Evolutionary conservation across 2,888 invertebrate genomes (phyloP).

Genomic region (Stenoptilia bipunctidactyla): DNA sequence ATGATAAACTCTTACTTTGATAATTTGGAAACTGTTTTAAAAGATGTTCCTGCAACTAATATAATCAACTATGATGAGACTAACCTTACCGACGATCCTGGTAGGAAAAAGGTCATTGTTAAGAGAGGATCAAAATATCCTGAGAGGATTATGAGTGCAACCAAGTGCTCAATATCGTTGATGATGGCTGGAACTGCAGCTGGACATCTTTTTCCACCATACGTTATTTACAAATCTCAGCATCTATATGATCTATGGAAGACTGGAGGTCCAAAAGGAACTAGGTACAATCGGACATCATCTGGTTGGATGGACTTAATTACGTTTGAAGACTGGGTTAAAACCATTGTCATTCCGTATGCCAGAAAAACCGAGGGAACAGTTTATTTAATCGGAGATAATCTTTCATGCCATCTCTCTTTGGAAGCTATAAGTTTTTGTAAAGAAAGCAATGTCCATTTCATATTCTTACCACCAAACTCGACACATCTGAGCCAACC

Average conservation of each 20-base stretch:
- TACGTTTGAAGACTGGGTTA: constrained; percentile 17
- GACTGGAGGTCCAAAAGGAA: constrained; percentile 10
- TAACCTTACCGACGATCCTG: constrained; percentile 14
- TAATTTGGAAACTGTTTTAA: constrained; percentile 6
- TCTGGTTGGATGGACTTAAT: constrained; percentile 17
- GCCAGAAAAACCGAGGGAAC: constrained; percentile 17
- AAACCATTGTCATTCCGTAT: constrained; percentile 14
- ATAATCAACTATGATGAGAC: constrained; percentile 18
- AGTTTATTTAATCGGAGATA: constrained; percentile 15
- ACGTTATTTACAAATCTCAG: constrained; percentile 12
- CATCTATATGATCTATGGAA: constrained; percentile 1
- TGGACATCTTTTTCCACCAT: constrained; percentile 8
- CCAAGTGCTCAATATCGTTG: constrained; percentile 12
- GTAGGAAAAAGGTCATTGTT: constrained; percentile 10
- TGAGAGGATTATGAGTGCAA: constrained; percentile 6
- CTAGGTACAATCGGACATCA: constrained; percentile 15
- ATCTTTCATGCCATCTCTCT: constrained; percentile 16
- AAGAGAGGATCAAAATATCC: constrained; percentile 12
- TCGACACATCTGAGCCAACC: constrained; percentile 22
- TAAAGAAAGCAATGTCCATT: constrained; percentile 21
- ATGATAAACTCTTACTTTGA: constrained; percentile 10
- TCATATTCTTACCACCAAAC: constrained; percentile 24
- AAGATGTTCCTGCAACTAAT: constrained; percentile 9
- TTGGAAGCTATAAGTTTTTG: constrained; percentile 19
- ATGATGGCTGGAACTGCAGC: constrained; percentile 12